phyloP scores from a whole-genome alignment of 2,888 invertebrate species.

The Euproctis similis region DNA sequence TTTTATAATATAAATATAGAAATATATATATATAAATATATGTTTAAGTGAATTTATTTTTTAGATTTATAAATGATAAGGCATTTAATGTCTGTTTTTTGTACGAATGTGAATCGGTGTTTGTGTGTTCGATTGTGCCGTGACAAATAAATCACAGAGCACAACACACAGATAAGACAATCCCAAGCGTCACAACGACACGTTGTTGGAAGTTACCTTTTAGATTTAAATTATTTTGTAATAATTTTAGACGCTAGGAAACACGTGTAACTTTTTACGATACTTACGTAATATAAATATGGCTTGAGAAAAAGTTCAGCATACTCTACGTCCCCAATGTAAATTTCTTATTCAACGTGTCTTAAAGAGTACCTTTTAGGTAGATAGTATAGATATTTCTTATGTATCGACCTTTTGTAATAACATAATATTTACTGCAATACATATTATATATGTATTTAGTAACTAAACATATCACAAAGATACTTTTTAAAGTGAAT shows the following conservation, averaged over 20 bases:
- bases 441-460: conserved; percentile 47
- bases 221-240: conserved; percentile 64
- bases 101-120: conserved; percentile 30
- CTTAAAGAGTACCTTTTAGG: conserved; percentile 69
- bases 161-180: conserved; percentile 10
- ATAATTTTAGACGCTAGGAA: conserved; percentile 62
- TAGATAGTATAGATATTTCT: conserved; percentile 42
- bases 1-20: conserved; percentile 59
- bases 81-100: conserved; percentile 59
- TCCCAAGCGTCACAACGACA: conserved; percentile 18
- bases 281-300: conserved; percentile 39
- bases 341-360: conserved; percentile 52
- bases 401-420: conserved; percentile 29
- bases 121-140: conserved; percentile 3
- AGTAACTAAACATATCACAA: conserved; percentile 40
- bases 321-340: conserved; percentile 34
- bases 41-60: conserved; percentile 43
- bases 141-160: background rate
- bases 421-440: conserved; percentile 27
- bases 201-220: conserved; percentile 70
- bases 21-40: no score
- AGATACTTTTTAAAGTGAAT: conserved; percentile 23
- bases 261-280: conserved; percentile 60
- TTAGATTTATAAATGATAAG: conserved; percentile 40
- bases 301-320: conserved; percentile 71